Evolutionary conservation across 2,888 invertebrate species (phyloP), one percentile per base, ranked within the genome.

Genomic region (Drosophila dives): DNA sequence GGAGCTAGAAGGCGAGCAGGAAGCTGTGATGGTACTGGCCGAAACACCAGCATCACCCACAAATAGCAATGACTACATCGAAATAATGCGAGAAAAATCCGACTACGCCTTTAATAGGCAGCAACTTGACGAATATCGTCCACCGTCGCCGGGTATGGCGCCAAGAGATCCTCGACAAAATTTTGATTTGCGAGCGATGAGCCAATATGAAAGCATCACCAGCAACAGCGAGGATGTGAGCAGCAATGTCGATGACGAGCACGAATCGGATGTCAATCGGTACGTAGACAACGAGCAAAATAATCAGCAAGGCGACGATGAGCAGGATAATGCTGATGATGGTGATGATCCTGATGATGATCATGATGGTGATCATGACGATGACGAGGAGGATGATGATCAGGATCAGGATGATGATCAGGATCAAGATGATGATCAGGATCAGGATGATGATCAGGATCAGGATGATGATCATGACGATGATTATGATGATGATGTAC

Each of bases 11-110:
- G 1, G 38, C 32, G 5, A 26, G 6, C 15, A 49, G 20, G 10
- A 34, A 38, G 33, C 32, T 48, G 20, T 20, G 12, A 7, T 40
- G 40, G 72, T 77, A 4, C 56, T 86, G 11, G 73, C 80, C 4
- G 86, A 86, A 55, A 83, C 86, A 0, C 81, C 86, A 0, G 81
- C 67, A 11, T 81, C 83, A 12, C 86, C 83, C 17, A 83, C 78
- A 1, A 79, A 83, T 29, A 66, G 54, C 7, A 75, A 79, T 1
- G 75, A 85, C 1, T 7, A 33, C 2, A 2, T 48, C 38, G 59
- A 55, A 17, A 10, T 54, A 2, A 32, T 81, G 38, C 49, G 60
- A 2, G 23, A 63, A 0, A 79, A 49, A 0, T 32, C 40, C 6
- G 63, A 63, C 2, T 70, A 55, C 23, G 38, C 29, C 4, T n/a